Evolutionary conservation across 2,797 vertebrate species (phyloP).

Genomic region (Cossypha dichroa): DNA sequence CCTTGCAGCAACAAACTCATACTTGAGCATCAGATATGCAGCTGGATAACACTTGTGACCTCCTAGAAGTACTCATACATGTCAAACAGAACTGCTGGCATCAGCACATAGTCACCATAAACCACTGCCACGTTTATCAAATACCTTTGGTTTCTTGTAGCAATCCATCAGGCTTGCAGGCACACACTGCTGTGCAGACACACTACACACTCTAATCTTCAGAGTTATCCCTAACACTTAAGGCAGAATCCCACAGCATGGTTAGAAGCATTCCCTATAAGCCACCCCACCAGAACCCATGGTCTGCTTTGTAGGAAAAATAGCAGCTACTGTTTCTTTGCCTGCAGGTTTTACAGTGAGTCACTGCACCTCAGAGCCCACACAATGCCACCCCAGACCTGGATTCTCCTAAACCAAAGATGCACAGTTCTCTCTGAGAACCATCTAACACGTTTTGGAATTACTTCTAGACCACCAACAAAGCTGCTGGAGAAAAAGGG

Average conservation of each 20-base stretch:
- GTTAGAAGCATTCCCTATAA: background rate
- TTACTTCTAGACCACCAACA: constrained; percentile 55
- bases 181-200: background rate
- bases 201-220: background rate
- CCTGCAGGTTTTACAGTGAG: background rate
- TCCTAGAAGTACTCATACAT: background rate
- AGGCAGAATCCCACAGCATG: background rate
- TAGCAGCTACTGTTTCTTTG: background rate
- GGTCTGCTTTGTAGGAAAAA: background rate
- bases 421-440: background rate
- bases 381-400: background rate
- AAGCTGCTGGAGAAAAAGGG: constrained; percentile 26
- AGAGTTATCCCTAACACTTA: background rate
- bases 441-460: background rate
- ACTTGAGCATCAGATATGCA: background rate
- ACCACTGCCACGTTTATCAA: background rate
- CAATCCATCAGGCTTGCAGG: background rate
- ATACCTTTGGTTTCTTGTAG: background rate
- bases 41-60: background rate
- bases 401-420: background rate
- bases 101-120: background rate
- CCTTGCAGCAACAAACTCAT: background rate
- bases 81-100: background rate
- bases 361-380: background rate
- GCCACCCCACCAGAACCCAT: background rate